Base-by-base conservation (phyloP, 2,113 vertebrate genomes). In the Arenaria interpres region DNA sequence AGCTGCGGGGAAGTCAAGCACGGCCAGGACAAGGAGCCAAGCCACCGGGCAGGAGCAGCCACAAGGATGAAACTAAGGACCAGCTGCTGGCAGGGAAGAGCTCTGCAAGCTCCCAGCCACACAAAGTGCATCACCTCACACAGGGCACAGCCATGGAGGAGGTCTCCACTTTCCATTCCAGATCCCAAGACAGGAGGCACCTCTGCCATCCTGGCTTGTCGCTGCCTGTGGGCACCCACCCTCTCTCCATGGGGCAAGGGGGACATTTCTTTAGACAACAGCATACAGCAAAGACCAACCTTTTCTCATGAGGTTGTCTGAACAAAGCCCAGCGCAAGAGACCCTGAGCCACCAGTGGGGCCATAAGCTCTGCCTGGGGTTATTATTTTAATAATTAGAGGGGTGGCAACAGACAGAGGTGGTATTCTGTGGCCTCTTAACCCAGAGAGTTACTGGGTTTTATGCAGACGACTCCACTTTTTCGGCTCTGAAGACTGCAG, bases 401-500 rank as follows among this genome's bases (percentile, higher is more conserved):
- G 28, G 41, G 33, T 19, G 72, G 72, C 37, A 64, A 54, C 41
- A 71, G 76, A 85, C 67, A 79, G 50, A 74, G 54, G 57, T 59
- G 72, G 56, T 41, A 81, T 90, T 78, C 82, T 45, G 46, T 68
- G 76, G 85, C 63, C 79, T 86, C 79, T 54, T 76, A 69, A 81
- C 76, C 73, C 28, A 66, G 18, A 76, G 54, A 74, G 41, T 86
- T 79, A n/a, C 27, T 56, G 89, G 64, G 88, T 30, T 92, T 96
- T 89, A 86, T 59, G 69, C 46, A 73, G 91, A 93, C 7, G 10
- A 84, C 67, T 95, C 79, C 75, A 46, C 73, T 80, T 82, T 85
- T 88, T 73, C 93, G 90, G 85, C 51, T 19, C 85, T 37, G 43
- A 90, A 93, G 93, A 90, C 95, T 91, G 90, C 96, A 96, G 91